Base-by-base conservation (phyloP, 30 jellyfish, hydroid and myxozoan genomes). In the Aurelia sp. region DNA sequence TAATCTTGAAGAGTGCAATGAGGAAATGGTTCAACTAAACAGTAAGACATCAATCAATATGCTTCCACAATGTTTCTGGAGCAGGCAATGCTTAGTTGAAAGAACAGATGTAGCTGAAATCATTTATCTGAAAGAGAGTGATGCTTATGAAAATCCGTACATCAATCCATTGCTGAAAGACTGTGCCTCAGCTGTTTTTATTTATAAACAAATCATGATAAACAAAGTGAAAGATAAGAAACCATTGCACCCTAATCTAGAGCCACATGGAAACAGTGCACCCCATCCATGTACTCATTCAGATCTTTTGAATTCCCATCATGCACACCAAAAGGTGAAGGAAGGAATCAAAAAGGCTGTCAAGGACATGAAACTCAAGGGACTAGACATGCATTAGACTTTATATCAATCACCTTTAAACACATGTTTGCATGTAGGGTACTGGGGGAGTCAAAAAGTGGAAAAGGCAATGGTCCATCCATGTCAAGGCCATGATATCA, bases 261-360 rank as follows among this genome's bases (percentile, higher is more conserved):
- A 72, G 19, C 18, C 63, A n/a, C 77, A 67, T 40, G 83, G 78
- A 20, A 68, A 62, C 19, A 16, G 55, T 15, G 81, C 52, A 4
- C 79, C 71, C 35, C 97, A 93, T 77, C 88, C 64, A 53, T 93
- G 98, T 48, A 68, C 97, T 0, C 59, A 66, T 30, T 93, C 98
- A 21, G 90, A 77, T 40, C 67, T 76, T 31, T 60, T 78, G 10
- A 78, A 84, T 68, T 69, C 91, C 8, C 89, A 89, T 12, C 62
- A 88, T 20, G 78, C 79, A 51, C 73, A 89, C 67, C 85, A 80
- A 23, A 77, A 81, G 62, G 57, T 79, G 47, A 81, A 80, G 18
- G 96, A 86, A 72, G 87, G 95, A 7, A 93, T 93, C 10, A 93
- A 88, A 62, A 87, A 87, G 62, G 98, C 98, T 35, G 90, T 93